A percentile compares a stretch with the other conserved stretches of the same genome.
Evolutionary conservation across 1,140 invertebrate genomes (phyloP).

Genomic region (Acyrthosiphon pisum): DNA sequence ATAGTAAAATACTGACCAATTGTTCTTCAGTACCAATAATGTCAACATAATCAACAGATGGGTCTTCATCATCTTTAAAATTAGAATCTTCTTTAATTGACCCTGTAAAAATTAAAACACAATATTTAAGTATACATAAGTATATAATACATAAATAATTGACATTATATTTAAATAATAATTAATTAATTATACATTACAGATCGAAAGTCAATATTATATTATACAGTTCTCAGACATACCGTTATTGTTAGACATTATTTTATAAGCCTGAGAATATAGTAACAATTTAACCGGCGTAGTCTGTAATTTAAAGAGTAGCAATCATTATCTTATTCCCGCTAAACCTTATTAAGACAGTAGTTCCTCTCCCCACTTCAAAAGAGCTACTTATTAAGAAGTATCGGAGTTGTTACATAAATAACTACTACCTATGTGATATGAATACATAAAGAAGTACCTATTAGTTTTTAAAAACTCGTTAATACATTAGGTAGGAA

Average conservation of each 20-base stretch:
- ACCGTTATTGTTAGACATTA: slow-evolving; percentile 22
- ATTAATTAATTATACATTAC: neutral
- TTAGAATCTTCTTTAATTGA: slow-evolving; percentile 54
- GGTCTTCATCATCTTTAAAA: slow-evolving; percentile 25
- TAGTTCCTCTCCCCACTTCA: neutral
- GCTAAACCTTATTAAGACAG: slow-evolving; percentile 15
- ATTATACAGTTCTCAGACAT: neutral
- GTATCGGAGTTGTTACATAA: neutral
- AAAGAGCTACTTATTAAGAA: neutral
- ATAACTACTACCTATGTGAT: neutral
- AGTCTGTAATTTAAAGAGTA: neutral
- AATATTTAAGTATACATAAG: neutral
- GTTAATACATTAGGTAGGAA: neutral
- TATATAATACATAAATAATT: neutral
- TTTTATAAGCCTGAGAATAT: neutral
- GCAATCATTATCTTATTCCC: neutral
- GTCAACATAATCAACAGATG: slow-evolving; percentile 46
- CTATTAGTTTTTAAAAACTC: neutral
- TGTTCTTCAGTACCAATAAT: slow-evolving; percentile 53
- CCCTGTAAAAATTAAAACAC: slow-evolving; percentile 44
- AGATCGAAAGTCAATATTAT: neutral
- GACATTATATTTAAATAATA: neutral
- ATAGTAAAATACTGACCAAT: slow-evolving; percentile 40
- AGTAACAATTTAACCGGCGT: neutral
- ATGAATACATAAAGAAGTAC: neutral